phyloP scores from a whole-genome alignment of 2,888 invertebrate species.

The Drepanosiphum platanoidis region DNA sequence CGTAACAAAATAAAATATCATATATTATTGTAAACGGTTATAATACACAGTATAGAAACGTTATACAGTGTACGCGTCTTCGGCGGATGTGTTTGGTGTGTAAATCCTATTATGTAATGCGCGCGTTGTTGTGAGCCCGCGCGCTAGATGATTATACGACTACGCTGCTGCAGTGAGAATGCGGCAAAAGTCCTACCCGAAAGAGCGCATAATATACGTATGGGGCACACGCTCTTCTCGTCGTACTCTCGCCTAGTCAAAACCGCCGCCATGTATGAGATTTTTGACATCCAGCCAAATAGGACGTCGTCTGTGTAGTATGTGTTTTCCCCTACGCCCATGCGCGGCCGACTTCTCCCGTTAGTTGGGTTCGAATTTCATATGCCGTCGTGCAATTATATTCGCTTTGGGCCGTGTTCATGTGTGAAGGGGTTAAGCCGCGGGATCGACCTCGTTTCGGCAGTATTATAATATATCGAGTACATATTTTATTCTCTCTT shows the following conservation, averaged over 20 bases:
- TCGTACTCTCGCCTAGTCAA: neutral
- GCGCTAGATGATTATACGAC: neutral
- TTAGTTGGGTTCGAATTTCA: conserved; percentile 25
- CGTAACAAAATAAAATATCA: no score
- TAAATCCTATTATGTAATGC: conserved; percentile 20
- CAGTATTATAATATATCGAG: conserved; percentile 30
- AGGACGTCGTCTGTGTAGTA: conserved; percentile 15
- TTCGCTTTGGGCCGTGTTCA: conserved; percentile 28
- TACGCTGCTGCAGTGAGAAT: conserved; percentile 47
- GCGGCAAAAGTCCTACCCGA: conserved; percentile 28
- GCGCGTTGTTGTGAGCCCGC: conserved; percentile 11
- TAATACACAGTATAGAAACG: neutral
- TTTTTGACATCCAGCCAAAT: conserved; percentile 55
- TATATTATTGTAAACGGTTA: neutral
- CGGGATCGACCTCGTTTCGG: conserved; percentile 2
- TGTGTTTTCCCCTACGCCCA: neutral
- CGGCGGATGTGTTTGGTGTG: neutral
- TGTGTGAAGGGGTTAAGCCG: conserved; percentile 19
- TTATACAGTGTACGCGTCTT: neutral
- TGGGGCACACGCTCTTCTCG: neutral
- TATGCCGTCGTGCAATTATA: conserved; percentile 15
- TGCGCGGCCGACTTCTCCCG: no score
- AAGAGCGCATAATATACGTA: no score
- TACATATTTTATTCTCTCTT: conserved; percentile 19
- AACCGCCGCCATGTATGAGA: neutral